phyloP scores from a whole-genome alignment of 2,113 vertebrate genomes.

The Benitochromis conjunctus region DNA sequence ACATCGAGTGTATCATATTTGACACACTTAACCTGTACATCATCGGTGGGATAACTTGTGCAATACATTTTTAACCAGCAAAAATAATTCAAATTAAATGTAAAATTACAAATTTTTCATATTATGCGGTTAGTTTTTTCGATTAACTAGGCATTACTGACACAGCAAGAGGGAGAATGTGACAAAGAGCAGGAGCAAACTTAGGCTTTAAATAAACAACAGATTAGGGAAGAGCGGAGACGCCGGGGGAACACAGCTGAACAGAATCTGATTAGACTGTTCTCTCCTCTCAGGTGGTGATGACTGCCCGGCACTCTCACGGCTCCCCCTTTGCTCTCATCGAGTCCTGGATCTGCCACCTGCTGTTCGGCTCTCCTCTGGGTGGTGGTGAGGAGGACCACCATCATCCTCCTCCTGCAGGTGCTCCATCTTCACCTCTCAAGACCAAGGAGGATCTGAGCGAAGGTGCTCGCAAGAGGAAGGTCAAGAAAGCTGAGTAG shows the following conservation, averaged over 20 bases:
- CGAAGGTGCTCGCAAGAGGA: constrained; percentile 90
- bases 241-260: not conserved
- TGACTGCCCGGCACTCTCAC: constrained; percentile 93
- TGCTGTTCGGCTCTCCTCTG: constrained; percentile 83
- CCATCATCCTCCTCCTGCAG: constrained; percentile 63
- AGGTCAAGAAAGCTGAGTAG: constrained; percentile 93
- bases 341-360: constrained; percentile 82
- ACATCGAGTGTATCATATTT: not conserved
- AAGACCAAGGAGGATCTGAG: constrained; percentile 93
- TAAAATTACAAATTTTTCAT: fast-evolving
- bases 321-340: constrained; percentile 86
- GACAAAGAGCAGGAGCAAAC: not conserved
- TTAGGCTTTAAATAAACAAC: not conserved
- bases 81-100: not conserved
- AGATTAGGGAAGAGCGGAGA: not conserved
- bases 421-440: constrained; percentile 66
- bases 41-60: not conserved
- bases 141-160: not conserved
- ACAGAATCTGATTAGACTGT: not conserved
- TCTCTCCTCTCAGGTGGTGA: constrained; percentile 77
- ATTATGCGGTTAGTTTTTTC: not conserved
- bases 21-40: not conserved
- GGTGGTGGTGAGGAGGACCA: constrained; percentile 70
- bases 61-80: not conserved
- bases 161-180: not conserved